A percentile compares a stretch with the other conserved stretches of the same genome.
These are phyloP conservation scores for Agrotis puta DNA, from an alignment of 2,888 invertebrate species.

Conservation along the genomic window DNA sequence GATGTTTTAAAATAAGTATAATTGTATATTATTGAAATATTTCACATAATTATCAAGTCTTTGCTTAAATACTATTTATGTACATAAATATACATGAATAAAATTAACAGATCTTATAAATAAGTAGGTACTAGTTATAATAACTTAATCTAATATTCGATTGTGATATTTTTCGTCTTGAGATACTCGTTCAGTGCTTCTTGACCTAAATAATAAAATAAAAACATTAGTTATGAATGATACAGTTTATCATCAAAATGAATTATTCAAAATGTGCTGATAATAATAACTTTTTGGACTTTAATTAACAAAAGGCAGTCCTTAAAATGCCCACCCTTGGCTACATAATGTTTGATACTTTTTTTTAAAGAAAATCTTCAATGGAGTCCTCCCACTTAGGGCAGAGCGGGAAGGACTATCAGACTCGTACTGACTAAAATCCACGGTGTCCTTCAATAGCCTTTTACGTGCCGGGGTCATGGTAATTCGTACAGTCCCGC, in stretches of 20 bases:
- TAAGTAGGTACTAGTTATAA: slow-evolving; percentile 19
- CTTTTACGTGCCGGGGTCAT: too few species aligned
- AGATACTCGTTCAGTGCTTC: slow-evolving; percentile 98
- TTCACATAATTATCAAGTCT: slow-evolving; percentile 36
- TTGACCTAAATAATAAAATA: slow-evolving; percentile 92
- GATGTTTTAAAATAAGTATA: slow-evolving; percentile 3
- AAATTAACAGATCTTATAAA: slow-evolving; percentile 35
- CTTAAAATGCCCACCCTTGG: too few species aligned
- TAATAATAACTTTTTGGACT: too few species aligned
- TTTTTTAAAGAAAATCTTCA: too few species aligned
- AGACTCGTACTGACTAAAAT: too few species aligned
- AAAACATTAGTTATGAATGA: background rate
- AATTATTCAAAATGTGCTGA: too few species aligned
- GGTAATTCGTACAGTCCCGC: too few species aligned
- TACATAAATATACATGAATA: slow-evolving; percentile 60
- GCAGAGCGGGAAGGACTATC: too few species aligned
- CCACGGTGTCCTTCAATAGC: too few species aligned
- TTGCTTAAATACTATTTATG: slow-evolving; percentile 59
- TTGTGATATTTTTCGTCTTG: slow-evolving; percentile 98
- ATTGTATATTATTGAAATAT: slow-evolving; percentile 43
- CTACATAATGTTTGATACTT: too few species aligned
- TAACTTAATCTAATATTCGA: slow-evolving; percentile 94
- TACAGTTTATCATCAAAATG: slow-evolving; percentile 13
- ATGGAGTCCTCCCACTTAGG: too few species aligned
- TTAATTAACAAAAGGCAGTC: too few species aligned